These are phyloP conservation scores for Caenorhabditis brenneri DNA, from an alignment of 1,140 invertebrate genomes.

Conservation along the genomic window DNA sequence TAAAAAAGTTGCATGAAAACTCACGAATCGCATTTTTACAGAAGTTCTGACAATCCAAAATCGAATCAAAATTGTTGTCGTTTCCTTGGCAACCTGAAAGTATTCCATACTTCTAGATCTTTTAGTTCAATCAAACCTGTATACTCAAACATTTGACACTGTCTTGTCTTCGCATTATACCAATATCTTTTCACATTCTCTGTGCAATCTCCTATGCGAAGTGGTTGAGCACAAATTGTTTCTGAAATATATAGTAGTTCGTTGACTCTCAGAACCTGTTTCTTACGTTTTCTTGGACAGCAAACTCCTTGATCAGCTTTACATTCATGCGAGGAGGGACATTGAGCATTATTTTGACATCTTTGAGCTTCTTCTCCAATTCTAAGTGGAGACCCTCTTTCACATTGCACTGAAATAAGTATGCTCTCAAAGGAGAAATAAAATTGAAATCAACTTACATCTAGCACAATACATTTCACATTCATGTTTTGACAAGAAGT, in stretches of 20 bases:
- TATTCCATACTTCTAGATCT: neutral
- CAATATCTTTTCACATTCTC: constrained; percentile 58
- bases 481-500: constrained; percentile 58
- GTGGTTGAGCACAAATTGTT: constrained; percentile 57
- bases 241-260: constrained; percentile 15
- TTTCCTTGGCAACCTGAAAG: constrained; percentile 54
- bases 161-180: constrained; percentile 55
- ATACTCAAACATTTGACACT: constrained; percentile 59
- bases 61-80: constrained; percentile 59
- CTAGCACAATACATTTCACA: constrained; percentile 59
- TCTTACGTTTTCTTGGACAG: constrained; percentile 56
- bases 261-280: neutral
- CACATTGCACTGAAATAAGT: constrained; percentile 57
- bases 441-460: constrained; percentile 49
- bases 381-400: constrained; percentile 54
- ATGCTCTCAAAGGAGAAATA: neutral
- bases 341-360: constrained; percentile 53
- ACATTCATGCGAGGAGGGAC: constrained; percentile 57
- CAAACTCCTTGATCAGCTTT: constrained; percentile 57
- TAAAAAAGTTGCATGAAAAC: neutral
- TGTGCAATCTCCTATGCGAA: constrained; percentile 57
- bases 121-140: constrained; percentile 34
- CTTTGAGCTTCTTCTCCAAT: constrained; percentile 56
- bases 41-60: constrained; percentile 54
- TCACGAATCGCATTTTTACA: constrained; percentile 57